Evolutionary conservation across 2,888 invertebrate species (phyloP), one percentile per base, ranked within the genome.

Genomic region (Helicoverpa assulta): DNA sequence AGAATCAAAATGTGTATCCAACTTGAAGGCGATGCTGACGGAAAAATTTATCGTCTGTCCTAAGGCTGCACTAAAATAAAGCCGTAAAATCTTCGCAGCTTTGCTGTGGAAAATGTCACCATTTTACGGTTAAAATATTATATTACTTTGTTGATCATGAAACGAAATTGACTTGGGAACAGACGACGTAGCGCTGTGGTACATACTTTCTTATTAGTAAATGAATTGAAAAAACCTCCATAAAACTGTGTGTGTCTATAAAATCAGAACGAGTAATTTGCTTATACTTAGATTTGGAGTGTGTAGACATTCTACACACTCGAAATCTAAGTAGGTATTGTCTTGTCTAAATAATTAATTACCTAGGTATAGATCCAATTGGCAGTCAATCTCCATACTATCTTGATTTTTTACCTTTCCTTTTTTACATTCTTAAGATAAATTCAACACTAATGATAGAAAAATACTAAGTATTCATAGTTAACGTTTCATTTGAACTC

Each of bases 51-150:
- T 85, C 71, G 78, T 67, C 72, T 69, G 74, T 73, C 76, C 79
- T 78, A 77, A 51, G 77, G 74, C 73, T 83, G 83, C 86, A 82
- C 81, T 87, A 85, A 88, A 87, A 87, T 78, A 62, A 69, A 70
- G 74, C 67, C 81, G 72, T 87, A 83, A 87, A 87, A 80, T 74
- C 73, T 77, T 73, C 59, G 68, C 74, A 72, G 61, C 69, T 67
- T 64, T 64, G 70, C 62, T 59, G 58, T 47, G 50, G 72, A 77
- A 83, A 81, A 78, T 69, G 66, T 67, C 78, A 72, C 65, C 65
- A 75, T 75, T 85, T 84, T 82, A 84, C 70, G 77, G 73, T 71
- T 73, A 74, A 81, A 82, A 82, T 82, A 79, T 82, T 74, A 78
- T 70, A 77, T 82, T 78, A 86, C 80, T 79, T 82, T 82, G 84